Base-by-base conservation (phyloP, 2,888 invertebrate genomes). In the Margaritifera margaritifera region DNA sequence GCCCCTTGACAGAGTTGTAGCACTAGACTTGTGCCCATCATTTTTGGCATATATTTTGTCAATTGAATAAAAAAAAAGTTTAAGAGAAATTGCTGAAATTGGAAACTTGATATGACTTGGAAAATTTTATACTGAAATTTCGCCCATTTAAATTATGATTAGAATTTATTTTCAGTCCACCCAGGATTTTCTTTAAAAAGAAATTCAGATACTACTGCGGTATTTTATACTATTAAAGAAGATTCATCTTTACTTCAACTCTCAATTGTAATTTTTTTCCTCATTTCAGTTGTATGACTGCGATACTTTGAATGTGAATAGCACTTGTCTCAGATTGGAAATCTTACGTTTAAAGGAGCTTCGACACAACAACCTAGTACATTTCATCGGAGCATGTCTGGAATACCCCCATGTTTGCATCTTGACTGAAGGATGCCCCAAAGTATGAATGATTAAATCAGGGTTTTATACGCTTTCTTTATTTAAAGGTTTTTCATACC, bases 301-400 rank as follows among this genome's bases (percentile, higher is more conserved):
- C 69, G 74, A 74, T 50, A 69, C 74, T 2, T 57, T 82, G 22
- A 65, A 74, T 69, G 72, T 78, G 15, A 72, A 74, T 69, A 69
- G 76, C 75, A 71, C 70, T 50, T 42, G 22, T 18, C 56, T 82
- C 8, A 65, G 79, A 58, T 52, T 72, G 53, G 79, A 82, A 57
- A 69, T 82, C 24, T 75, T 80, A 4, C 67, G 71, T 18, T 52
- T 80, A 65, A 78, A 75, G 27, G 77, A 77, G 64, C 22, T 79
- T 6, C 68, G 74, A 54, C 81, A 82, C 52, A 76, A 75, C 57
- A 82, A 82, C 52, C 53, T 82, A 19, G 69, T 82, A 19, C 59
- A 58, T 0, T 79, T 79, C 68, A 67, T 77, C 62, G 81, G 81
- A 24, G 80, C 80, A 19, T 82, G 81, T 71, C 64, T 82, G 15